These are phyloP conservation scores for Onychostoma macrolepis DNA, from an alignment of 2,113 vertebrate species.

Conservation along the genomic window DNA sequence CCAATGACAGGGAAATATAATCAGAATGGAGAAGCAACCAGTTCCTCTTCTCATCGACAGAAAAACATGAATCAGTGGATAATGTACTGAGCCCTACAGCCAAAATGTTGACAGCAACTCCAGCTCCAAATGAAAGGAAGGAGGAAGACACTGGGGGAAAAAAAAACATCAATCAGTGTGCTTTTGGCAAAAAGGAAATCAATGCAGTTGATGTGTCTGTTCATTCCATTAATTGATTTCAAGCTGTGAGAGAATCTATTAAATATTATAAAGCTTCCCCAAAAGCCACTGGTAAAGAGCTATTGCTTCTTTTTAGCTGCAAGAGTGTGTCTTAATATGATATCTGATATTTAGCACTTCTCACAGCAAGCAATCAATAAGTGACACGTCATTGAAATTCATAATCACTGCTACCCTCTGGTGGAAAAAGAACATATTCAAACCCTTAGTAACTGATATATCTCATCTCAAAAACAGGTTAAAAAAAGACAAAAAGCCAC, in stretches of 20 bases:
- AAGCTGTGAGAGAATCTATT: not conserved
- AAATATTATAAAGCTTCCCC: not conserved
- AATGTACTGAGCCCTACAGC: not conserved
- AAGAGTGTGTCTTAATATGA: not conserved
- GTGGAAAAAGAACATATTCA: not conserved
- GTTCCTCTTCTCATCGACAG: not conserved
- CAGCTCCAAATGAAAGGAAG: not conserved
- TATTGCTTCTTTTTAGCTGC: not conserved
- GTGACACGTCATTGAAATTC: not conserved
- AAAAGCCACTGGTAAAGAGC: not conserved
- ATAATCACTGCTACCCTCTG: conserved; percentile 12
- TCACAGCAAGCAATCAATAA: not conserved
- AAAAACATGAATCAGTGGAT: not conserved
- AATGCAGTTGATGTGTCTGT: not conserved
- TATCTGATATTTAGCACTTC: not conserved
- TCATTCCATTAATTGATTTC: not conserved
- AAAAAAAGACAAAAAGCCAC: conserved; percentile 12
- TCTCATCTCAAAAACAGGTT: not conserved
- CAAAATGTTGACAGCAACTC: not conserved
- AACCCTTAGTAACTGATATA: not conserved
- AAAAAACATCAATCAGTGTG: not conserved
- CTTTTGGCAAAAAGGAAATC: not conserved
- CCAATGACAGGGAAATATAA: not conserved
- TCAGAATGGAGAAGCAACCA: conserved; percentile 2
- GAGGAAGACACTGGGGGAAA: not conserved